Percentiles rank a stretch among this genome's conserved stretches.
Conservation (phyloP, 1,140 invertebrate species). For the Dreissena polymorpha region DNA sequence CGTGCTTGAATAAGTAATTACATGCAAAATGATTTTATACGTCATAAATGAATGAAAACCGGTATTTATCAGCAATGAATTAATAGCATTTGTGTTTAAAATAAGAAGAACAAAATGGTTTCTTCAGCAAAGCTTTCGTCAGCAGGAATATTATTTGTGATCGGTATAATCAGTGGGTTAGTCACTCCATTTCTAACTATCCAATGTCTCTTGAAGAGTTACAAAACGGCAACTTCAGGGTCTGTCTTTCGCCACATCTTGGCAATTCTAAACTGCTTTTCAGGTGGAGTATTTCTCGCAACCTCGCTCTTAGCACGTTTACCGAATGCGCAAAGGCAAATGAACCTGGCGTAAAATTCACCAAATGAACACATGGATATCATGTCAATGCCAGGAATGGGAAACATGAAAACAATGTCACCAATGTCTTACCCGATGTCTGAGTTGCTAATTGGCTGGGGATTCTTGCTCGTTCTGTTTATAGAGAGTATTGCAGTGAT, state of each 20-base stretch:
- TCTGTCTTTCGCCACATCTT: slow-evolving; percentile 21
- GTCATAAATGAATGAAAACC: too few relatives aligned
- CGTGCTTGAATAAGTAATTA: too few relatives aligned
- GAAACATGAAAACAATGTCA: neutral
- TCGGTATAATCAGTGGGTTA: slow-evolving; percentile 18
- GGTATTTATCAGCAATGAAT: too few relatives aligned
- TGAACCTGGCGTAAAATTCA: slow-evolving; percentile 57
- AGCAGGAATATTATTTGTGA: slow-evolving; percentile 21
- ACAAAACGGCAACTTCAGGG: neutral
- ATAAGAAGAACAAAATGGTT: slow-evolving; percentile 7
- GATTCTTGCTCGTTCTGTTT: slow-evolving; percentile 82
- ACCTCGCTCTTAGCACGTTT: slow-evolving; percentile 82
- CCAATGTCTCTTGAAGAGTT: neutral
- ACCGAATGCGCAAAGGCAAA: slow-evolving; percentile 79
- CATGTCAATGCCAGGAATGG: neutral
- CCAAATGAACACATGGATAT: too few relatives aligned
- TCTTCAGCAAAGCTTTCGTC: slow-evolving; percentile 19
- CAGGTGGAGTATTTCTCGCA: slow-evolving; percentile 82
- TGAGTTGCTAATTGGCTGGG: slow-evolving; percentile 77
- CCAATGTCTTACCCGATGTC: slow-evolving; percentile 56
- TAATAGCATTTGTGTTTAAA: too few relatives aligned
- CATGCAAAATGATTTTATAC: too few relatives aligned
- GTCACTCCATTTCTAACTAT: slow-evolving; percentile 18
- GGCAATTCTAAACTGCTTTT: slow-evolving; percentile 77
- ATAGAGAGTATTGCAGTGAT: slow-evolving; percentile 81